These are phyloP conservation scores for Ophioninae sp. DNA, from an alignment of 2,888 invertebrate species.

Conservation along the genomic window DNA sequence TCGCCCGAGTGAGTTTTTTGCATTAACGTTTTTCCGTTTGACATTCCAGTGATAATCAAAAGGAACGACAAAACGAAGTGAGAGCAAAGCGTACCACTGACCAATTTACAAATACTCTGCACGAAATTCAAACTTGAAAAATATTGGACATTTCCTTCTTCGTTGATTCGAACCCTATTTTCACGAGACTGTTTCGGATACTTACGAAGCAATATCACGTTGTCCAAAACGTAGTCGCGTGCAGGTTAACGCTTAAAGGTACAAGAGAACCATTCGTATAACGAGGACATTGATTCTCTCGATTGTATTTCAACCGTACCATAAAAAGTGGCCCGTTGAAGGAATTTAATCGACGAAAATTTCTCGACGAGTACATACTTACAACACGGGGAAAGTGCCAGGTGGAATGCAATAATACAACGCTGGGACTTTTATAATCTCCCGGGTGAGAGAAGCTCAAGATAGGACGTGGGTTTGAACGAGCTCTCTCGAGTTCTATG, in stretches of 20 bases:
- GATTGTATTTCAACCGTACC: background rate
- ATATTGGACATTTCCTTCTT: background rate
- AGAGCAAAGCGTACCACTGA: background rate
- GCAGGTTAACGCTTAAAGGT: background rate
- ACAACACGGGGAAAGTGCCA: constrained; percentile 47
- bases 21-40: too few species aligned
- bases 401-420: constrained; percentile 63
- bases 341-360: constrained; percentile 55
- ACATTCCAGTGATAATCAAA: background rate
- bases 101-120: background rate
- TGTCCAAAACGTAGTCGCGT: background rate
- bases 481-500: constrained; percentile 55
- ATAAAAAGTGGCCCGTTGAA: constrained; percentile 29
- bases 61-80: background rate
- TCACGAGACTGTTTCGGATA: background rate
- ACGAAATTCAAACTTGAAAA: background rate
- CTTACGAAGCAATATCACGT: background rate
- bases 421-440: constrained; percentile 63
- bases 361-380: constrained; percentile 51
- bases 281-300: constrained; percentile 29
- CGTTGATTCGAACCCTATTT: background rate
- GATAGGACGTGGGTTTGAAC: constrained; percentile 49
- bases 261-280: constrained; percentile 6
- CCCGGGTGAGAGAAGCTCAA: constrained; percentile 50
- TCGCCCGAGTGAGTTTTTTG: too few species aligned